Percentiles rank a stretch among this genome's conserved stretches.
Conservation (phyloP, 2,797 vertebrate genomes). For the Amblyopsis hoosieri region DNA sequence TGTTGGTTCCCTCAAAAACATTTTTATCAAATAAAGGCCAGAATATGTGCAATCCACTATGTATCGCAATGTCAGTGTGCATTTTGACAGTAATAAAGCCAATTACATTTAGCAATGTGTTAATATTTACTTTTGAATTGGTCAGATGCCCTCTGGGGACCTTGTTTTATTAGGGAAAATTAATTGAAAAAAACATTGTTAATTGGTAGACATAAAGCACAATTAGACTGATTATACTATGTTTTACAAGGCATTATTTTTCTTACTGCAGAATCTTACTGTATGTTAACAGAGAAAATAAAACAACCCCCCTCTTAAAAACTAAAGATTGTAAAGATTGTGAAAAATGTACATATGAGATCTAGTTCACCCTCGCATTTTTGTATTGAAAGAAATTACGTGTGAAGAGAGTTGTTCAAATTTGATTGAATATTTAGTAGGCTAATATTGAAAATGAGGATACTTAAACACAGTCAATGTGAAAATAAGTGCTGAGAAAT, state of each 20-base stretch:
- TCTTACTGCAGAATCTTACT: slow-evolving; percentile 61
- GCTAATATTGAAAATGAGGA: slow-evolving; percentile 75
- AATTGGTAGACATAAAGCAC: slow-evolving; percentile 65
- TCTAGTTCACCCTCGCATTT: slow-evolving; percentile 74
- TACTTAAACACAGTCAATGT: slow-evolving; percentile 79
- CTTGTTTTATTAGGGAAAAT: slow-evolving; percentile 37
- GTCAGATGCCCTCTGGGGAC: slow-evolving; percentile 33
- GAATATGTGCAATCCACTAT: slow-evolving; percentile 58
- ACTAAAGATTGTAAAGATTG: slow-evolving; percentile 80
- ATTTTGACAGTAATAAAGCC: slow-evolving; percentile 37
- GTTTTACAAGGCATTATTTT: slow-evolving; percentile 55
- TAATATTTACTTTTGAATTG: slow-evolving; percentile 48
- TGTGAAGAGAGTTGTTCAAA: slow-evolving; percentile 80
- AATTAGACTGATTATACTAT: slow-evolving; percentile 56
- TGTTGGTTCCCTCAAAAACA: slow-evolving; percentile 56
- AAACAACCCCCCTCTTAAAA: slow-evolving; percentile 45
- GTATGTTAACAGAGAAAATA: slow-evolving; percentile 62
- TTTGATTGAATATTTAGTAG: slow-evolving; percentile 81
- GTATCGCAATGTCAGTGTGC: slow-evolving; percentile 38
- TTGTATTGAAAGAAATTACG: slow-evolving; percentile 82
- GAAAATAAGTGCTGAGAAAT: slow-evolving; percentile 84
- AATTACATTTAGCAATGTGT: slow-evolving; percentile 34
- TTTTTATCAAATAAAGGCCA: slow-evolving; percentile 60
- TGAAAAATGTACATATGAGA: slow-evolving; percentile 80
- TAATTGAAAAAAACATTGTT: slow-evolving; percentile 33